Evolutionary conservation across 2,888 invertebrate species (phyloP), one percentile per base, ranked within the genome.

Genomic region (Rhagium mordax): DNA sequence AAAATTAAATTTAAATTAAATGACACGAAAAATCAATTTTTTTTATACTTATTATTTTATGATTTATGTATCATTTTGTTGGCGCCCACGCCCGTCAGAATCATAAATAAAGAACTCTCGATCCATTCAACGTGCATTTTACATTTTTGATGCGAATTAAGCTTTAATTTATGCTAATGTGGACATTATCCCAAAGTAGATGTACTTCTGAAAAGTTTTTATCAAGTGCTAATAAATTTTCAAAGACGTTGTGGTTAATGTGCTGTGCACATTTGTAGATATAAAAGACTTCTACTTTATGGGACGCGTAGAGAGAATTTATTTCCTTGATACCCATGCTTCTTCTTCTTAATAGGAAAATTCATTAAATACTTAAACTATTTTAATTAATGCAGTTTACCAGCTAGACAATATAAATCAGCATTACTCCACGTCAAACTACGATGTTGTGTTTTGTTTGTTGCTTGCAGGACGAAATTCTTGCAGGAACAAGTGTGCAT

Each of bases 281-380:
- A 15, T 29, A 33, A 59, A 59, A 33, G 18, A n/a, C 55, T 8
- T 6, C 15, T 33, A 59, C 15, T 33, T 59, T 33, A 55, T 55
- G 29, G n/a, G 18, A 16, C 16, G n/a, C 18, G 33, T 33, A 59
- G 18, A 29, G 16, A 33, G 59, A 29, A 59, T 29, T 59, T 59
- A 59, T 59, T 16, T 49, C 49, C 59, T 16, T 10, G 59, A 6
- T 1, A 29, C 16, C 29, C 29, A 33, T 33, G 18, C 33, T 59
- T 59, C 59, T 33, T n/a, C n/a, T n/a, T 59, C 59, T 59, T 29
- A 59, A 59, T 59, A 29, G 59, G 59, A 18, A 20, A 41, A 60
- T 60, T 60, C 15, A 16, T 60, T 33, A 33, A 29, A 18, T 18
- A 0, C 59, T 60, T 60, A 29, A 29, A 60, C 41, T 60, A 60